Evolutionary conservation across 2,888 invertebrate genomes (phyloP).

Genomic region (Lymantria monacha): DNA sequence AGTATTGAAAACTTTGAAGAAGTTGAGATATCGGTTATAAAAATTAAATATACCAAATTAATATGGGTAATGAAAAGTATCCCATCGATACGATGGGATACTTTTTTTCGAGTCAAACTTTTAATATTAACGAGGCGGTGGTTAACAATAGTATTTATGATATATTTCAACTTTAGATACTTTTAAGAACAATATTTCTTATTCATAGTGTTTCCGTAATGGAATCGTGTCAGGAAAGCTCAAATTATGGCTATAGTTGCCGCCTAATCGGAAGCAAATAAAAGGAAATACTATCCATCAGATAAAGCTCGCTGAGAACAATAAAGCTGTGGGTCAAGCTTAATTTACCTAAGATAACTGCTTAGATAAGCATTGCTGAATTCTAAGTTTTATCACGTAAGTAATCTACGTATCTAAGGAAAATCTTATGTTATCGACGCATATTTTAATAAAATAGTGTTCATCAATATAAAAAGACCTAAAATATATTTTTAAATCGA

Average conservation of each 20-base stretch:
- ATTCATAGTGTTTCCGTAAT: background rate
- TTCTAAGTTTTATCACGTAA: background rate
- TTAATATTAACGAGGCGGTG: too few species aligned
- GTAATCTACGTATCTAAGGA: conserved; percentile 14
- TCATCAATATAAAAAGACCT: conserved; percentile 11
- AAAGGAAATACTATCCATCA: conserved; percentile 8
- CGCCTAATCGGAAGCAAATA: conserved; percentile 20
- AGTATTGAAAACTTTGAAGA: too few species aligned
- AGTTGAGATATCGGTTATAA: too few species aligned
- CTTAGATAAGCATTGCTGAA: background rate
- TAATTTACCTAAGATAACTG: conserved; percentile 4
- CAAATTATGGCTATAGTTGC: conserved; percentile 1
- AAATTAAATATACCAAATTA: too few species aligned
- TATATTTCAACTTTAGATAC: too few species aligned
- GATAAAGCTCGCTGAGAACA: conserved; percentile 4
- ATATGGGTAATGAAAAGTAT: too few species aligned
- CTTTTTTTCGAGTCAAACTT: too few species aligned
- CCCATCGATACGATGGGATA: too few species aligned
- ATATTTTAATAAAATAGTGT: conserved; percentile 2
- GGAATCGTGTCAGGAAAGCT: background rate
- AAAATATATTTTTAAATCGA: too few species aligned
- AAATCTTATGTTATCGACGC: conserved; percentile 4
- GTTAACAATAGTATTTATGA: too few species aligned
- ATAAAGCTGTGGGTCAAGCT: conserved; percentile 6
- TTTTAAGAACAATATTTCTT: too few species aligned